Percentiles rank a stretch among this genome's conserved stretches.
These are phyloP conservation scores for Periparus ater DNA, from an alignment of 2,797 vertebrate genomes.

Conservation along the genomic window DNA sequence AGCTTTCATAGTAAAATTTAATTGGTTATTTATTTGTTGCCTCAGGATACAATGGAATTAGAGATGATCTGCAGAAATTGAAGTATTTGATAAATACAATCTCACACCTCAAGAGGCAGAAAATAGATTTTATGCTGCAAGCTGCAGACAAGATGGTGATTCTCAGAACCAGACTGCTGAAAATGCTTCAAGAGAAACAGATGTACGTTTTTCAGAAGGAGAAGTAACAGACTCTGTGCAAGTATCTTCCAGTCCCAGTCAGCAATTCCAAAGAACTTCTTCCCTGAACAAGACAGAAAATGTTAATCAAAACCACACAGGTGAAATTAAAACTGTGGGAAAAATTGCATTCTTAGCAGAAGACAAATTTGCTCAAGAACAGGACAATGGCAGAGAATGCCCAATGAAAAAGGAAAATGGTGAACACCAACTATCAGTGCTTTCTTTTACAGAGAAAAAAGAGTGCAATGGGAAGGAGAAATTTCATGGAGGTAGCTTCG, in stretches of 20 bases:
- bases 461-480: not conserved
- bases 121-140: constrained; percentile 48
- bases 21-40: not conserved
- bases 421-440: not conserved
- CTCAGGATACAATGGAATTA: constrained; percentile 56
- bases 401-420: not conserved
- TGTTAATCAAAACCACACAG: constrained; percentile 2
- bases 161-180: not conserved
- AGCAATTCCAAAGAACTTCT: not conserved
- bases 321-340: not conserved
- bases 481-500: not conserved
- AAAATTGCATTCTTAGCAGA: not conserved
- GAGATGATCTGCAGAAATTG: constrained; percentile 59
- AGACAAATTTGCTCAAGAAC: not conserved
- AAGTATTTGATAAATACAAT: constrained; percentile 55
- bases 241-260: not conserved
- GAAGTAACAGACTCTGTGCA: constrained; percentile 3
- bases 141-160: not conserved
- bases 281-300: not conserved
- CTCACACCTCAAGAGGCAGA: constrained; percentile 50
- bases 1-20: not conserved
- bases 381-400: not conserved
- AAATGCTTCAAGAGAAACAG: constrained; percentile 18
- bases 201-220: not conserved
- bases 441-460: not conserved